Base-by-base conservation (phyloP, 2,797 vertebrate species). In the Cyprinodon diabolis region DNA sequence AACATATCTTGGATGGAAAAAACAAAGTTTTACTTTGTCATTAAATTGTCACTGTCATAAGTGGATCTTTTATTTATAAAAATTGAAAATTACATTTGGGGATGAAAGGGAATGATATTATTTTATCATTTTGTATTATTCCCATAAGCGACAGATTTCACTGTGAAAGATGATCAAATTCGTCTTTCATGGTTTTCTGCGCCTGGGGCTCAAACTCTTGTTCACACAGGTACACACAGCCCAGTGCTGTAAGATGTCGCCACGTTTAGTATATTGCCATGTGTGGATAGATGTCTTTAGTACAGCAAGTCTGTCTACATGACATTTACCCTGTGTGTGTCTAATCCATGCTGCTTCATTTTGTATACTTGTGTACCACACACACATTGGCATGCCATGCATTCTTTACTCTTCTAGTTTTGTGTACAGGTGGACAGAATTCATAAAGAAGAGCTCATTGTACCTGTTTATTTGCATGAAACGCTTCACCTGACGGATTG, bases 221-320 rank as follows among this genome's bases (percentile, higher is more conserved):
- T 25, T 63, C 48, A 35, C 60, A 6, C 69, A 52, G 66, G 25
- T 30, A 67, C 75, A 58, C 78, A 75, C 68, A 72, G 60, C 37
- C 3, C 6, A 75, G 75, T 77, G 76, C 84, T 81, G 84, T 76
- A 79, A 79, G 80, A 88, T 78, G 75, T 86, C 75, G 19, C 87
- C 78, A 77, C 82, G 71, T 77, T 84, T 85, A 86, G 89, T 84
- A 80, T 93, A 94, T 94, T 93, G 93, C 89, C 82, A 91, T 88
- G 92, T 93, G 92, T 91, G 87, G 93, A 94, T 86, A 71, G 93
- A 94, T 91, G 91, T 85, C 87, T 93, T 89, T 91, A 90, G 89
- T 92, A 84, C 89, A 90, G 91, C 84, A 69, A 87, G 84, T 88
- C 89, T 94, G 92, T 94, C 94, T 93, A 94, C 91, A 90, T 90